Percentiles rank a stretch among this genome's conserved stretches.
Conservation (phyloP, 35 echinoderm and acorn worm species). For the Amphiura filiformis region DNA sequence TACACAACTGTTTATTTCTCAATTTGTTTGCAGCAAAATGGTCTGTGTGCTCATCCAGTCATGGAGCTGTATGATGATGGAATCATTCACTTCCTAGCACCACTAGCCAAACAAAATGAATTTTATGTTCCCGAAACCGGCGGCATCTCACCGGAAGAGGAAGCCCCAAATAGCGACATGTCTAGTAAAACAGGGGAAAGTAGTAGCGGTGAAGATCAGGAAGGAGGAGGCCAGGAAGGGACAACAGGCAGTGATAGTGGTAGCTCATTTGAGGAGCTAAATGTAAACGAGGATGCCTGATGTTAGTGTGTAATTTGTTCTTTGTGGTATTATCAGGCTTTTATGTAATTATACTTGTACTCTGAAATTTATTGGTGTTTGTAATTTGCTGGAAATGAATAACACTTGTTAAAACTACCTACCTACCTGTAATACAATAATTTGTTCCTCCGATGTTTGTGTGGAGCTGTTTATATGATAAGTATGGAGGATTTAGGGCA, state of each 20-base stretch:
- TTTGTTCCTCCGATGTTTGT: too few relatives aligned
- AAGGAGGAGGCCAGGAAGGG: slow-evolving; percentile 17
- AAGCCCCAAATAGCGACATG: background rate
- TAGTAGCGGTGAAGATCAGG: slow-evolving; percentile 6
- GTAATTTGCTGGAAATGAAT: background rate
- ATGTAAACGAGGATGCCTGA: slow-evolving; percentile 7
- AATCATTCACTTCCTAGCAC: slow-evolving; percentile 61
- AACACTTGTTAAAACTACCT: too few relatives aligned
- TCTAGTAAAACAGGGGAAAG: background rate
- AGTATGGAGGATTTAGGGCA: too few relatives aligned
- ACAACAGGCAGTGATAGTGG: background rate
- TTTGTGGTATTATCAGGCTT: background rate
- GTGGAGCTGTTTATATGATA: too few relatives aligned
- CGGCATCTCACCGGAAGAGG: background rate
- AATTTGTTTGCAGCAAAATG: slow-evolving; percentile 70
- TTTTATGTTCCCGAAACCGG: slow-evolving; percentile 80
- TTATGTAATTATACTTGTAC: background rate
- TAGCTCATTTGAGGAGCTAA: slow-evolving; percentile 77
- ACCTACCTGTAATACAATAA: too few relatives aligned
- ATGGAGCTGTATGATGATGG: slow-evolving; percentile 70
- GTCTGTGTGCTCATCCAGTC: slow-evolving; percentile 59
- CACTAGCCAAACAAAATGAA: slow-evolving; percentile 72
- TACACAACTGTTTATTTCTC: too few relatives aligned
- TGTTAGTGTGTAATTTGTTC: background rate
- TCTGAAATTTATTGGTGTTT: background rate